Evolutionary conservation across 2,797 vertebrate species (phyloP).

Genomic region (Acipenser transmontanus): DNA sequence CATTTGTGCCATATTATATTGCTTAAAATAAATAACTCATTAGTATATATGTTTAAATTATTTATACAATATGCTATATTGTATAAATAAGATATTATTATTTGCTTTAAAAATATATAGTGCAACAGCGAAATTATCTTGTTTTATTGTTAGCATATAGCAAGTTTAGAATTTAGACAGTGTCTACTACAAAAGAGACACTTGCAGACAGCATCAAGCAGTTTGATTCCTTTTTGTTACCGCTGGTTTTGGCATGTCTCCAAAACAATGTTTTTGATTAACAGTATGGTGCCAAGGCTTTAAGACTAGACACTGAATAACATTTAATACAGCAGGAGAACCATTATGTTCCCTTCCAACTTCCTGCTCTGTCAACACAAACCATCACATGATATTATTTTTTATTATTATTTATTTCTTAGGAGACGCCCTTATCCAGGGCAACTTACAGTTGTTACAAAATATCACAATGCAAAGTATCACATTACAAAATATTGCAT

Average conservation of each 20-base stretch:
- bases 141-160: too few relatives aligned
- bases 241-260: slow-evolving; percentile 10
- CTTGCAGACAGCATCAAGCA: slow-evolving; percentile 5
- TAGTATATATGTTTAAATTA: too few relatives aligned
- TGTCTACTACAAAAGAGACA: slow-evolving; percentile 5
- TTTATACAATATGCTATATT: too few relatives aligned
- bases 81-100: too few relatives aligned
- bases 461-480: neutral
- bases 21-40: too few relatives aligned
- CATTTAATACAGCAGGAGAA: slow-evolving; percentile 10
- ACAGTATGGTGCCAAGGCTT: slow-evolving; percentile 11
- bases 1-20: too few relatives aligned
- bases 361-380: slow-evolving; percentile 44
- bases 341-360: slow-evolving; percentile 36
- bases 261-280: slow-evolving; percentile 10
- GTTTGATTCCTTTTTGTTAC: slow-evolving; percentile 10
- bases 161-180: slow-evolving; percentile 7
- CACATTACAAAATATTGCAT: neutral
- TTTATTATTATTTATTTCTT: neutral
- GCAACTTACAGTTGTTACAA: neutral
- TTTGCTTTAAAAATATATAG: too few relatives aligned
- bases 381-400: slow-evolving; percentile 4
- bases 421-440: too few relatives aligned
- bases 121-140: too few relatives aligned
- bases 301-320: slow-evolving; percentile 2